These are phyloP conservation scores for Gymnorhina tibicen DNA, from an alignment of 2,113 vertebrate species.

Conservation along the genomic window DNA sequence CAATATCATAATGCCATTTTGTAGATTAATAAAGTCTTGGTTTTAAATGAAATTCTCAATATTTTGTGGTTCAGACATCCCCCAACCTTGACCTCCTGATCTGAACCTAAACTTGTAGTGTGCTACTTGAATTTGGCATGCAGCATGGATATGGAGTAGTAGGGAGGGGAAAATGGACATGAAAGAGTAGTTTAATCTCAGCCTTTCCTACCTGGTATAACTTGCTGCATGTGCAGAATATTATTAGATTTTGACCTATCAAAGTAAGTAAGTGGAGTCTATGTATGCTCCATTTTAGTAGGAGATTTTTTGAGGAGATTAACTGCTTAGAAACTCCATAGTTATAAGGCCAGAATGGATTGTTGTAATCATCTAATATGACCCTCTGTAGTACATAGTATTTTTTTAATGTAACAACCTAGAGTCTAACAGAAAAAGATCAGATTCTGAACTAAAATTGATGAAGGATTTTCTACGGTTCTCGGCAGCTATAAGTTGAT, in stretches of 20 bases:
- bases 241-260: background rate
- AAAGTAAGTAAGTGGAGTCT: constrained; percentile 9
- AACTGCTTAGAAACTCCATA: background rate
- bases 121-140: background rate
- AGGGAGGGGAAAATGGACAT: background rate
- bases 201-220: background rate
- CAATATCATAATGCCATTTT: background rate
- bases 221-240: background rate
- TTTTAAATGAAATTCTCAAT: background rate
- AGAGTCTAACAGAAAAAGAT: background rate
- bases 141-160: background rate
- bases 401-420: background rate
- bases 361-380: background rate
- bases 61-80: background rate
- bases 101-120: background rate
- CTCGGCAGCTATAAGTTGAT: background rate
- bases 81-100: background rate
- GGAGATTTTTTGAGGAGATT: constrained; percentile 10
- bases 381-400: background rate
- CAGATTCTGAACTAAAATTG: background rate
- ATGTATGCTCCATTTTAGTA: background rate
- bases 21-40: background rate
- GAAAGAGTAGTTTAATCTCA: background rate
- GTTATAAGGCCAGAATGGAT: background rate
- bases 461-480: background rate